Conservation (phyloP, 2,888 invertebrate species). For the Seladonia tumulorum region DNA sequence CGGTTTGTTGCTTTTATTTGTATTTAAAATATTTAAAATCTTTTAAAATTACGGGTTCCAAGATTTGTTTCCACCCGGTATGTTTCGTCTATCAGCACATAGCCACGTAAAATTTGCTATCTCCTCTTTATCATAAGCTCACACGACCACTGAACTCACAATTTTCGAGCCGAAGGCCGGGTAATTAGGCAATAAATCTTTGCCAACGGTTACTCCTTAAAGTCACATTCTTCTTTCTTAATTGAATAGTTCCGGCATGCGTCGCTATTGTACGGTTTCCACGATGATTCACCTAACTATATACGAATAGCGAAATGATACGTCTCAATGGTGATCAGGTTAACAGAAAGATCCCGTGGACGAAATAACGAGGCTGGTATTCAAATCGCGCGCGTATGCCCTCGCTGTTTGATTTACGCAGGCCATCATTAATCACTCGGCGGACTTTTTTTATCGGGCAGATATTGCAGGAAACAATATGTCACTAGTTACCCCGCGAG, state of each 20-base stretch:
- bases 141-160: neutral
- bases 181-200: constrained; percentile 1
- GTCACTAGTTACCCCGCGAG: neutral
- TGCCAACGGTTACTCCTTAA: neutral
- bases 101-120: neutral
- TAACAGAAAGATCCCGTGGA: neutral
- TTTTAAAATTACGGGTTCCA: neutral
- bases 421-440: constrained; percentile 9
- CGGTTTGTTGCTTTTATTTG: too few relatives aligned
- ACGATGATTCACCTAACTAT: neutral
- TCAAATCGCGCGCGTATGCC: constrained; percentile 1
- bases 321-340: neutral
- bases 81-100: neutral
- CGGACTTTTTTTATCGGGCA: neutral
- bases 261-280: neutral
- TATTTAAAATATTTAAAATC: neutral
- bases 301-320: neutral
- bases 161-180: neutral
- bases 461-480: constrained; percentile 14
- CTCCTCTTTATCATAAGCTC: neutral
- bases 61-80: neutral
- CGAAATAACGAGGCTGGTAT: constrained; percentile 9
- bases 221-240: neutral
- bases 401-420: neutral
- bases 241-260: neutral